Evolutionary conservation across 2,113 vertebrate species (phyloP).

Genomic region (Rhynchomys soricoides): DNA sequence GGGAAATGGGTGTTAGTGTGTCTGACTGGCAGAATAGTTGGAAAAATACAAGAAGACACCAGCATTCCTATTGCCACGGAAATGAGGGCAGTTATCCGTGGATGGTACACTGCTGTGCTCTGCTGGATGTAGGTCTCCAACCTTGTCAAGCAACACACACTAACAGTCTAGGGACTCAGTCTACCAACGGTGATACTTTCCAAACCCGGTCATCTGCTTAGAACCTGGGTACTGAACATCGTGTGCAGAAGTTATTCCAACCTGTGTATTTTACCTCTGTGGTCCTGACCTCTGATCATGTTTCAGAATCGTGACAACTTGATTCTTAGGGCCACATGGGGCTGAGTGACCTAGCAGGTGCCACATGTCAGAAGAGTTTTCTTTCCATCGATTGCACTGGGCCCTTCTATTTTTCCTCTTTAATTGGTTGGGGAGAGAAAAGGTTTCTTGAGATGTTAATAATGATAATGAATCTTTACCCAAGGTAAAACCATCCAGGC

Average conservation of each 20-base stretch:
- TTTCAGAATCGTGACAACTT: conserved; percentile 35
- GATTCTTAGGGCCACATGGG: not conserved
- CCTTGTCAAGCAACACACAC: not conserved
- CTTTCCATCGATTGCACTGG: conserved; percentile 51
- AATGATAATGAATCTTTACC: conserved; percentile 87
- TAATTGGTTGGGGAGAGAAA: conserved; percentile 82
- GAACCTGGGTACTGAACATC: not conserved
- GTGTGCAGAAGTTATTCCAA: not conserved
- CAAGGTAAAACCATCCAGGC: conserved; percentile 85
- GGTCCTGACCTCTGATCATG: not conserved
- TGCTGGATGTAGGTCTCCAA: not conserved
- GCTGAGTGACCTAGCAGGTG: conserved; percentile 51
- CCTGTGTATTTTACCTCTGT: conserved; percentile 8
- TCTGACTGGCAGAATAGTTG: not conserved
- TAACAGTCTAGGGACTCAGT: not conserved
- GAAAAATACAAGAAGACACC: not conserved
- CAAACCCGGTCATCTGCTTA: not conserved
- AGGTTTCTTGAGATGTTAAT: conserved; percentile 81
- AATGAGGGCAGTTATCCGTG: not conserved
- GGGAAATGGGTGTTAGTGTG: not conserved
- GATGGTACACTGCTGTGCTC: not conserved
- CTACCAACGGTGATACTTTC: not conserved
- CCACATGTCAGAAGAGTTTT: conserved; percentile 70
- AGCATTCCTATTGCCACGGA: not conserved
- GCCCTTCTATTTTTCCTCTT: conserved; percentile 77